These are phyloP conservation scores for Drosophila nannoptera DNA, from an alignment of 1,140 invertebrate genomes.

Conservation along the genomic window DNA sequence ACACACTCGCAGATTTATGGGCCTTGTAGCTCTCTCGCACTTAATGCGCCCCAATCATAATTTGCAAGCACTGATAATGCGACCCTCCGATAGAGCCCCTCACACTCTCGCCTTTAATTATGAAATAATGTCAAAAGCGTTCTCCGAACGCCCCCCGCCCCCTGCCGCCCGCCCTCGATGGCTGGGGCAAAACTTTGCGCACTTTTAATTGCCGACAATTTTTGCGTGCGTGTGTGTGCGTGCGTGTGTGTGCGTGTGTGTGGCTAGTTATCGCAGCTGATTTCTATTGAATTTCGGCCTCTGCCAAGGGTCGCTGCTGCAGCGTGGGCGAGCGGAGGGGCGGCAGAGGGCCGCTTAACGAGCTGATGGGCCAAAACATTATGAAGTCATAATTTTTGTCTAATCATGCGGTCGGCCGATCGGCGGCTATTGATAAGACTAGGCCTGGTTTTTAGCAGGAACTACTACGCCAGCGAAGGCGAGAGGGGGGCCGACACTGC, in stretches of 20 bases:
- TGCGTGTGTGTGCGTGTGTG: conserved; percentile 20
- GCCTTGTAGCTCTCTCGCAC: neutral
- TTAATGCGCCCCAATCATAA: conserved; percentile 58
- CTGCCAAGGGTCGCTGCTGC: conserved; percentile 13
- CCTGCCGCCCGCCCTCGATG: neutral
- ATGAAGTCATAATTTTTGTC: conserved; percentile 76
- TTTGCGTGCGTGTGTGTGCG: conserved; percentile 39
- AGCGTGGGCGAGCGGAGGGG: neutral
- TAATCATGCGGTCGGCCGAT: conserved; percentile 61
- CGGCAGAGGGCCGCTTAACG: conserved; percentile 17
- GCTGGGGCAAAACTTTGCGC: conserved; percentile 39
- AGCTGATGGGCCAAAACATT: conserved; percentile 45
- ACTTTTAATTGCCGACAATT: conserved; percentile 66
- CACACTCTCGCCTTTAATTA: conserved; percentile 24
- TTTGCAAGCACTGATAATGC: conserved; percentile 61
- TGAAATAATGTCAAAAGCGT: conserved; percentile 48
- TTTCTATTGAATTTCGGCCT: conserved; percentile 64
- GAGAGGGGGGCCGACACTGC: conserved; percentile 6
- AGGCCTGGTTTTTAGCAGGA: conserved; percentile 1
- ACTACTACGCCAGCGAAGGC: conserved; percentile 24
- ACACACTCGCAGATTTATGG: conserved; percentile 13
- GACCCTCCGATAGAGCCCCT: conserved; percentile 1
- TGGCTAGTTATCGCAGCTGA: conserved; percentile 38
- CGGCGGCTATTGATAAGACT: conserved; percentile 59
- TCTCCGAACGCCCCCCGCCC: neutral